Evolutionary conservation across 2,888 invertebrate species (phyloP).

Genomic region (Chirona hameri): DNA sequence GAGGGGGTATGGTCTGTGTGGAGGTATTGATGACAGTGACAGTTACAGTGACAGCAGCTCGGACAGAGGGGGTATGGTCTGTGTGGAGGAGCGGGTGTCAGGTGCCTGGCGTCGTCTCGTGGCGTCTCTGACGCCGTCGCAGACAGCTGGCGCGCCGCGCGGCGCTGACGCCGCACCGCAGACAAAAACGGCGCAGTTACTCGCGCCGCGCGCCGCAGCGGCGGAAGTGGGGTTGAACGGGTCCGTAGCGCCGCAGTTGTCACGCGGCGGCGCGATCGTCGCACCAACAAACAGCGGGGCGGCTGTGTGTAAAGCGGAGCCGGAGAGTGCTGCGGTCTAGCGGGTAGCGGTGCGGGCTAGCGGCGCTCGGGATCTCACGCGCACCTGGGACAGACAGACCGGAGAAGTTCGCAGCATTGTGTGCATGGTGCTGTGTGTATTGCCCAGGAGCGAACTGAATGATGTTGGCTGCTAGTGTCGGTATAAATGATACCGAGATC

Average conservation of each 20-base stretch:
- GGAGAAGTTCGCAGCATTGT: no score
- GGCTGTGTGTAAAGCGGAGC: no score
- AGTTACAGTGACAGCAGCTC: background rate
- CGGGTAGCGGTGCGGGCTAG: no score
- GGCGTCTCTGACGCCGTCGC: background rate
- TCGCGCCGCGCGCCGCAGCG: background rate
- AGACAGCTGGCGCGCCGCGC: background rate
- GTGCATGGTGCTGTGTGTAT: no score
- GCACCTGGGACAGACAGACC: no score
- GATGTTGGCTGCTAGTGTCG: no score
- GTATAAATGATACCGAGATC: no score
- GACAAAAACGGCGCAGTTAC: constrained; percentile 23
- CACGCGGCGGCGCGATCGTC: background rate
- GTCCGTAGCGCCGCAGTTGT: background rate
- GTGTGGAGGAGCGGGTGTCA: background rate
- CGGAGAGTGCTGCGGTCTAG: background rate
- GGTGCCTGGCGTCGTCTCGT: background rate
- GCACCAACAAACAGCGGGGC: background rate
- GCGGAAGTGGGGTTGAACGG: background rate
- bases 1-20: background rate
- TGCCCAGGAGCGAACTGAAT: no score
- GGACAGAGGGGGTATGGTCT: background rate
- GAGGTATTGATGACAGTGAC: no score
- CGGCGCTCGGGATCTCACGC: no score
- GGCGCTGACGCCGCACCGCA: background rate